Percentiles rank a stretch among this genome's conserved stretches.
These are phyloP conservation scores for Hydrozoanthus gracilis DNA, from an alignment of 92 coral and sea anemone species.

Conservation along the genomic window DNA sequence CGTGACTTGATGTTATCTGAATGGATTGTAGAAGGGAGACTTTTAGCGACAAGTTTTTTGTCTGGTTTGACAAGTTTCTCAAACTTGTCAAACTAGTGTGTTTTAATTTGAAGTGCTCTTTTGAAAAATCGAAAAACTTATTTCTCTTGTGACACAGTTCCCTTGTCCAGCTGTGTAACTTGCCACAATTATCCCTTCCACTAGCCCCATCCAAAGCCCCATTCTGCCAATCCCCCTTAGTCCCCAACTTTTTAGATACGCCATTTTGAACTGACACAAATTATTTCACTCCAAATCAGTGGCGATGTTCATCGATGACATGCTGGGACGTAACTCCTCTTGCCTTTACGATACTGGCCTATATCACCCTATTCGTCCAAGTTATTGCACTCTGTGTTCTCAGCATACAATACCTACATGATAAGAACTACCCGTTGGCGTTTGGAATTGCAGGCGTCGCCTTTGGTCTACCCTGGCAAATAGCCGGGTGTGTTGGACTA, in stretches of 20 bases:
- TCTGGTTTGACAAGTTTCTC: too few species aligned
- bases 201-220: too few species aligned
- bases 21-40: too few species aligned
- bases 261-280: neutral
- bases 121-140: too few species aligned
- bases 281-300: neutral
- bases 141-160: too few species aligned
- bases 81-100: too few species aligned
- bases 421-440: constrained; percentile 22
- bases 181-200: too few species aligned
- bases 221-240: neutral
- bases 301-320: constrained; percentile 42
- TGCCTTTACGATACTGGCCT: constrained; percentile 33
- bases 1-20: too few species aligned
- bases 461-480: constrained; percentile 37
- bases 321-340: constrained; percentile 36
- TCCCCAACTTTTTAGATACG: neutral
- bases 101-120: too few species aligned
- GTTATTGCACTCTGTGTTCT: constrained; percentile 31
- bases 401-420: constrained; percentile 20
- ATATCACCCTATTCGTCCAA: constrained; percentile 30
- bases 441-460: constrained; percentile 37
- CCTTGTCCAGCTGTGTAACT: too few species aligned
- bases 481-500: constrained; percentile 21
- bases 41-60: too few species aligned